Evolutionary conservation across 2,888 invertebrate genomes (phyloP).

Genomic region (Pycnomerus fuliginosus): DNA sequence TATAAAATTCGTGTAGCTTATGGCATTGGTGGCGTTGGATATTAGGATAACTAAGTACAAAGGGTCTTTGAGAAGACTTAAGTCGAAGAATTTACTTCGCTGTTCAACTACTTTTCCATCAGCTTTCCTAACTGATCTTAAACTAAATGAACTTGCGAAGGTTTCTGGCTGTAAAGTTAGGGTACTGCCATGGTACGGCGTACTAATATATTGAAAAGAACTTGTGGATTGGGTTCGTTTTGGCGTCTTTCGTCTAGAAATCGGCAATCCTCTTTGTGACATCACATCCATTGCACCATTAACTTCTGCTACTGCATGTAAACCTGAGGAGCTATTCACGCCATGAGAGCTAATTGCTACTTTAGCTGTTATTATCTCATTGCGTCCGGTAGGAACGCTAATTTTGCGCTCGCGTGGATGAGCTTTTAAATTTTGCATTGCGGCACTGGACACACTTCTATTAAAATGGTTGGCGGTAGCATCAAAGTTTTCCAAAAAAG

Average conservation of each 20-base stretch:
- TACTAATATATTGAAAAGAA: constrained; percentile 81
- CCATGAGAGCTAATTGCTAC: constrained; percentile 37
- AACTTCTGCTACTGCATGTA: constrained; percentile 70
- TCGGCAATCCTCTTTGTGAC: constrained; percentile 40
- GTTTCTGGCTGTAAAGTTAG: constrained; percentile 75
- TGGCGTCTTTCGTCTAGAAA: constrained; percentile 51
- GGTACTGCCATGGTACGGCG: constrained; percentile 83
- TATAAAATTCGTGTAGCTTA: constrained; percentile 84
- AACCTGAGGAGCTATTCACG: constrained; percentile 46
- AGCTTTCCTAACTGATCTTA: constrained; percentile 61
- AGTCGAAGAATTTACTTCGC: constrained; percentile 70
- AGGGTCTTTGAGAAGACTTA: constrained; percentile 72
- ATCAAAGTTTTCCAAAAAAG: constrained; percentile 45
- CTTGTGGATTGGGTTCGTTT: constrained; percentile 75
- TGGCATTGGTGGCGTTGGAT: constrained; percentile 83
- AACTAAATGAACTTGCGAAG: constrained; percentile 75
- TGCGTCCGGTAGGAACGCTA: constrained; percentile 59
- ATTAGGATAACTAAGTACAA: constrained; percentile 79
- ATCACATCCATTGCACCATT: constrained; percentile 41
- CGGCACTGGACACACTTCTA: constrained; percentile 71
- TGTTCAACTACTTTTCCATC: constrained; percentile 42
- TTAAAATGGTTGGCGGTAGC: constrained; percentile 56
- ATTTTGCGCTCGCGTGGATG: constrained; percentile 60
- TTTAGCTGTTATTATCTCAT: constrained; percentile 44
- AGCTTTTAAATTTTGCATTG: constrained; percentile 59